Base-by-base conservation (phyloP, 2,888 invertebrate species). In the Trichopria drosophilae region DNA sequence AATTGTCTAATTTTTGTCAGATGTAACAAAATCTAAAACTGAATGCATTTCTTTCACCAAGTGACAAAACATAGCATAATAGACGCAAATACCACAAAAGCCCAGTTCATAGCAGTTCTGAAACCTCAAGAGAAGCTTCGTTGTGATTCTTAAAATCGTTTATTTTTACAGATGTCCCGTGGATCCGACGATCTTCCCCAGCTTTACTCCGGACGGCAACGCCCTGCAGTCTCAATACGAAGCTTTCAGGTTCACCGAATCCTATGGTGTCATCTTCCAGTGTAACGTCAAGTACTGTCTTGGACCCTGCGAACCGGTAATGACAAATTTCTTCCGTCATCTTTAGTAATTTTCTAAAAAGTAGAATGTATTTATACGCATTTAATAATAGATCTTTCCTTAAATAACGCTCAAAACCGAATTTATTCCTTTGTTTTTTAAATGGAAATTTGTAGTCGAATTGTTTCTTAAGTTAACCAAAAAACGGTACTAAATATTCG, bases 251-350 rank as follows among this genome's bases (percentile, higher is more conserved):
- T 95, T 95, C 75, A 95, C 94, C 0, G 94, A 95, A 75, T 94
- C 93, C 9, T 95, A 95, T 66, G 94, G 94, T 40, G 94, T 95
- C 55, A 95, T 95, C 74, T 95, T 95, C 85, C 94, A 95, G 74
- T 95, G 94, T 76, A 95, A 95, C 76, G 94, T 95, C 65, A 94
- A 94, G 73, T 95, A 95, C 76, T 95, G 94, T 70, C 82, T 95
- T 57, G 94, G 94, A 71, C 93, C 92, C 61, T 95, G 94, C 70
- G 93, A 94, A 73, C 91, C 94, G 66, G 90, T 91, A 78, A 83
- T 84, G n/a, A n/a, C n/a, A n/a, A n/a, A n/a, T n/a, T n/a, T n/a
- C n/a, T n/a, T n/a, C n/a, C n/a, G n/a, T 78, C 18, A 15, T 31
- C 22, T 29, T 29, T 46, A 12, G 9, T 29, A 6, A 37, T 29